These are phyloP conservation scores for Chlorodrepanis virens DNA, from an alignment of 2,113 vertebrate genomes.

Conservation along the genomic window DNA sequence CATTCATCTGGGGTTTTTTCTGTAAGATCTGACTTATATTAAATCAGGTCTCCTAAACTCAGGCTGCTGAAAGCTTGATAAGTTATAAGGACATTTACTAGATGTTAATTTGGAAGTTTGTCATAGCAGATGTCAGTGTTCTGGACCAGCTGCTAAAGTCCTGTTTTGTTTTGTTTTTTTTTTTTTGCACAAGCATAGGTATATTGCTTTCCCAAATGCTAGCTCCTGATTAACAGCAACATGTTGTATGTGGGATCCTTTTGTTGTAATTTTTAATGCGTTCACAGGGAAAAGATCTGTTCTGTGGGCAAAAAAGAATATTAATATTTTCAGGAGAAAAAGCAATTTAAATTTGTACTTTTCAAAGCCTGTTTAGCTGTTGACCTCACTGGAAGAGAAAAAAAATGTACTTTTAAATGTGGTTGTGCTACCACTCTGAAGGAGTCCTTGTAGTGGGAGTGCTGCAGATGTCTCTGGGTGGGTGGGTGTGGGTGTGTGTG, in stretches of 20 bases:
- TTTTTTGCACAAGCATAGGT: background rate
- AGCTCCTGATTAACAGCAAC: background rate
- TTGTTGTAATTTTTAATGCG: background rate
- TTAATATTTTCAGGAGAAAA: background rate
- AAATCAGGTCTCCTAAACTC: background rate
- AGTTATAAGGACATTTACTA: background rate
- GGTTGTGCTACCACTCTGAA: background rate
- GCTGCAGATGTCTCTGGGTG: background rate
- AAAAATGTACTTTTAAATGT: background rate
- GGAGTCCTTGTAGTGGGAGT: background rate
- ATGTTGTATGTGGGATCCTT: rapidly evolving
- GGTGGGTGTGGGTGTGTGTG: too few species aligned
- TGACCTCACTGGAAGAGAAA: background rate
- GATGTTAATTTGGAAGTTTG: background rate
- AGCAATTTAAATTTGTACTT: background rate
- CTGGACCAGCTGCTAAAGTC: background rate
- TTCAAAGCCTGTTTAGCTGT: background rate
- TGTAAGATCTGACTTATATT: background rate
- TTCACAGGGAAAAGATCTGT: background rate
- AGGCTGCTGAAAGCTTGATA: background rate
- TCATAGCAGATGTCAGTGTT: background rate
- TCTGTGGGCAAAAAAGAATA: background rate
- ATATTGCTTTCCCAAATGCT: background rate
- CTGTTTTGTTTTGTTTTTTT: background rate
- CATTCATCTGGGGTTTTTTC: rapidly evolving